Percentiles rank a stretch among this genome's conserved stretches.
phyloP scores from a whole-genome alignment of 2,888 invertebrate genomes.

The Thelaira solivaga region DNA sequence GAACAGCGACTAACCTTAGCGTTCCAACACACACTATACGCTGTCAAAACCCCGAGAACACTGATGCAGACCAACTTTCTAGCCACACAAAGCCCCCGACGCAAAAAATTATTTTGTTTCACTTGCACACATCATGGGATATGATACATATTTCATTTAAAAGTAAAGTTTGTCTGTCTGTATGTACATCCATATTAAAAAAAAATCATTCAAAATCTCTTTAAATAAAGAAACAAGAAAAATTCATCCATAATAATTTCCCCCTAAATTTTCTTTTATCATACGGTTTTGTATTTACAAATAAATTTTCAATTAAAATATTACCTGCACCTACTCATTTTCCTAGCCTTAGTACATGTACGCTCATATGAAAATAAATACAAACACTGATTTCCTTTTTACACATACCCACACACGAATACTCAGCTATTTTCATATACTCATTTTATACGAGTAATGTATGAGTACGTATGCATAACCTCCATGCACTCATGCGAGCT shows the following conservation, averaged over 20 bases:
- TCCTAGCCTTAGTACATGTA: conserved; percentile 17
- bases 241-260: conserved; percentile 43
- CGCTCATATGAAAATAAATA: background rate
- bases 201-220: conserved; percentile 41
- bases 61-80: conserved; percentile 76
- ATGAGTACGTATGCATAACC: background rate
- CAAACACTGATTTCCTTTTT: no score
- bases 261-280: conserved; percentile 47
- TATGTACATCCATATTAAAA: conserved; percentile 6
- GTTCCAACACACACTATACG: conserved; percentile 78
- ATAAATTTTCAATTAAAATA: conserved; percentile 65
- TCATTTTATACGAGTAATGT: background rate
- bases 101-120: conserved; percentile 63
- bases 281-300: background rate
- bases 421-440: background rate
- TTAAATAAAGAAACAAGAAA: background rate
- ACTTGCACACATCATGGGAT: conserved; percentile 55
- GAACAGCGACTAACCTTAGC: conserved; percentile 77
- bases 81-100: conserved; percentile 74
- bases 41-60: conserved; percentile 78
- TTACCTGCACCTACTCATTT: conserved; percentile 62
- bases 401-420: background rate
- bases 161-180: background rate
- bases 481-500: background rate
- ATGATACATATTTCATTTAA: background rate